Conservation (phyloP, 1,140 invertebrate genomes). For the Drosophila sucinea region DNA sequence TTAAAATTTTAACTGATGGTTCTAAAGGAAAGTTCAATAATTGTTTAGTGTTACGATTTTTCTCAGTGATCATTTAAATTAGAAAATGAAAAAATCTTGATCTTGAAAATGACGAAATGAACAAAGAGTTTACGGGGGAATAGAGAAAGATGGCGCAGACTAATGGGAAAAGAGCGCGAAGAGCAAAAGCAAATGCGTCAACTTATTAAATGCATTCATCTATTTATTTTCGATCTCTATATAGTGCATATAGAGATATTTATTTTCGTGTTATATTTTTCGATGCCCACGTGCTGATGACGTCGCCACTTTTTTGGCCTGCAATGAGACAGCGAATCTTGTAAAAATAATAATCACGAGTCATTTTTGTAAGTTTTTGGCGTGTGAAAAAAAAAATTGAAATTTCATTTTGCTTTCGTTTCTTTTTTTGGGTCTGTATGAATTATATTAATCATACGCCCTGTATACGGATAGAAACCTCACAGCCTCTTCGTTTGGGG, state of each 20-base stretch:
- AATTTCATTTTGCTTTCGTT: slow-evolving; percentile 42
- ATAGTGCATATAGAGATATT: slow-evolving; percentile 32
- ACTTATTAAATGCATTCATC: slow-evolving; percentile 22
- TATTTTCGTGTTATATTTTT: slow-evolving; percentile 14
- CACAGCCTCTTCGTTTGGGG: slow-evolving; percentile 43
- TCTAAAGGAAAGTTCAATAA: too few relatives aligned
- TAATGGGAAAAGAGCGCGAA: slow-evolving; percentile 22
- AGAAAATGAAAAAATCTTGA: slow-evolving; percentile 11
- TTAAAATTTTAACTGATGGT: too few relatives aligned
- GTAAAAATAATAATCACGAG: slow-evolving; percentile 65
- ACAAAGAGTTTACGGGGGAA: neutral
- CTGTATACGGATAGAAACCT: slow-evolving; percentile 33
- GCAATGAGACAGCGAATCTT: slow-evolving; percentile 47
- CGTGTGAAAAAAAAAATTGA: slow-evolving; percentile 58
- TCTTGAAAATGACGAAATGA: slow-evolving; percentile 28
- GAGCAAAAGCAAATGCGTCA: slow-evolving; percentile 56
- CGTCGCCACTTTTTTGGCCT: slow-evolving; percentile 33
- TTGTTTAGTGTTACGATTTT: neutral
- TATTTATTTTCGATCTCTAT: slow-evolving; percentile 20
- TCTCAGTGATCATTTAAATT: neutral
- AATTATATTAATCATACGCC: slow-evolving; percentile 51
- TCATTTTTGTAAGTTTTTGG: slow-evolving; percentile 43
- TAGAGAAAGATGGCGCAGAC: neutral
- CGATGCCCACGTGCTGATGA: slow-evolving; percentile 64
- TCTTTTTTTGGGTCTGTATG: slow-evolving; percentile 27